Percentiles rank a stretch among this genome's conserved stretches.
phyloP scores from a whole-genome alignment of 2,888 invertebrate genomes.

The Julus scanicus region DNA sequence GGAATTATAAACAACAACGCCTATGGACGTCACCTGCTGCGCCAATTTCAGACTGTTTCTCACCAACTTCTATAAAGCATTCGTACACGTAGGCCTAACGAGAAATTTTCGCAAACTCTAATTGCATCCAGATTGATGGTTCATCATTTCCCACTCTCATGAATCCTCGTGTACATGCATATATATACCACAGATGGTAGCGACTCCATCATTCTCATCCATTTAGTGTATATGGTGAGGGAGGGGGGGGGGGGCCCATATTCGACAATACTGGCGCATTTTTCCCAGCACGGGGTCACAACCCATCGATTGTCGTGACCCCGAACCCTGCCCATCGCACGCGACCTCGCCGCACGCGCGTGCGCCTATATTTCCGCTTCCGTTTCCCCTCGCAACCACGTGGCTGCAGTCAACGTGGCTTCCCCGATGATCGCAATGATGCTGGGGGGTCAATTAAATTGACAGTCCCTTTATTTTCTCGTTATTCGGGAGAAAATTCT shows the following conservation, averaged over 20 bases:
- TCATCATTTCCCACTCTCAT: background rate
- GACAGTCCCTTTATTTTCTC: background rate
- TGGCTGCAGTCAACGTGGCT: background rate
- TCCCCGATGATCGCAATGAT: too few species aligned
- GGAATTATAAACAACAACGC: conserved; percentile 25
- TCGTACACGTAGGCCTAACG: background rate
- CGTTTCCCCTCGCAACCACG: conserved; percentile 18
- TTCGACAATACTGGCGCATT: background rate
- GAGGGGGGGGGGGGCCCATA: background rate
- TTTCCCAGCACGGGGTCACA: conserved; percentile 16
- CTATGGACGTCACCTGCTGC: conserved; percentile 16
- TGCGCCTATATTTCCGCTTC: conserved; percentile 18
- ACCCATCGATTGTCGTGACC: background rate
- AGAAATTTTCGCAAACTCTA: background rate
- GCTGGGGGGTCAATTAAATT: conserved; percentile 24
- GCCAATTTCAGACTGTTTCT: background rate
- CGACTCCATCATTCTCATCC: conserved; percentile 7
- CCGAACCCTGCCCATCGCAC: background rate
- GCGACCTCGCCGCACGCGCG: too few species aligned
- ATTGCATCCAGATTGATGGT: conserved; percentile 5
- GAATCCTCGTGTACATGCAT: background rate
- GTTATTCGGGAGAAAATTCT: background rate
- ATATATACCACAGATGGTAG: background rate
- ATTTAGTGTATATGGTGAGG: background rate
- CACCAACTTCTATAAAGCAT: background rate